Evolutionary conservation across 2,888 invertebrate genomes (phyloP), one percentile per base, ranked within the genome.

Genomic region (Agrotis ipsilon): DNA sequence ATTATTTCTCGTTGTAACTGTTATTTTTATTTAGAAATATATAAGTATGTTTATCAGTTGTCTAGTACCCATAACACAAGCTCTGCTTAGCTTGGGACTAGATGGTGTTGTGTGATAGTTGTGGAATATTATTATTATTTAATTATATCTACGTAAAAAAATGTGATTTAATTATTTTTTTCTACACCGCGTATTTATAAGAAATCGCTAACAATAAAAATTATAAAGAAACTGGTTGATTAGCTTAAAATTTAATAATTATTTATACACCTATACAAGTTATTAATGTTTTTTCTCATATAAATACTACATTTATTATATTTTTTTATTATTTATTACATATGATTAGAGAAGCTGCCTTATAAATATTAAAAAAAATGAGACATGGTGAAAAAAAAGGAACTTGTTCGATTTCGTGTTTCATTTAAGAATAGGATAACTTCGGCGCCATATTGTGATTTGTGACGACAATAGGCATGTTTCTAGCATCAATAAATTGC

Each of bases 231-330:
- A 72, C 27, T 72, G 55, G 11, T 46, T 32, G 16, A 65, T 78
- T 58, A 62, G 18, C 71, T 79, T 81, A 78, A 65, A 59, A 55
- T 65, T 39, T 72, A 83, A 63, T 81, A 65, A 75, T 72, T 78
- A 39, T 39, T 68, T 82, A 68, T 84, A 83, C 82, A 78, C 63
- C 75, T 83, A 80, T 83, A 83, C 85, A 83, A 62, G 52, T 80
- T 71, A 75, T 43, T 70, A 48, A 67, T 65, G 43, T 68, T 59
- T 49, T 61, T 59, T 65, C 24, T 75, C 57, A 82, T 78, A 83
- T 84, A 83, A 83, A 83, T 83, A 82, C 73, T 82, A 84, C 67
- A 78, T 80, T 76, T 74, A 72, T 65, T 72, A 70, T 74, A 64
- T 62, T 61, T 68, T 65, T 75, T 71, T 72, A 19, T 49, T 55